Evolutionary conservation across 2,888 invertebrate genomes (phyloP), one percentile per base, ranked within the genome.

Genomic region (Eucriotettix oculatus): DNA sequence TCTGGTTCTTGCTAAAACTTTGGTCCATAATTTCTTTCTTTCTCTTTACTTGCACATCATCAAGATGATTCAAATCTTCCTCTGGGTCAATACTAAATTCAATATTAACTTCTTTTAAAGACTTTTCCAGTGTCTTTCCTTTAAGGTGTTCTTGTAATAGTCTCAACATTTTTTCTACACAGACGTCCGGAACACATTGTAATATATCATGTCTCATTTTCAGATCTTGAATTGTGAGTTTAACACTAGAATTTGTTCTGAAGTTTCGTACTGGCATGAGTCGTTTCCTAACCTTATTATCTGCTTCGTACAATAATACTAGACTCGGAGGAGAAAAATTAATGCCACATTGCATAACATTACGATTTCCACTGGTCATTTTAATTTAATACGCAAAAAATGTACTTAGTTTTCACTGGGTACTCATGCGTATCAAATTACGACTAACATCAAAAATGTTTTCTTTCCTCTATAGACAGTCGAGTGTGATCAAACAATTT

Each of bases 21-120:
- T 71, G 66, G 40, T 75, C 73, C 77, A 78, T 78, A 0, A 74
- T 66, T n/a, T 72, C 69, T 66, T 78, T 78, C 62, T 76, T 76
- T 12, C 71, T 66, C 40, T 68, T 68, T 43, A 77, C 66, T 54
- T 70, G 71, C 40, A 71, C 72, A 42, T 72, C 72, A 59, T 72
- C 71, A 5, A 76, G 67, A 66, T 73, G 72, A 65, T 77, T 77
- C 43, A 78, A 65, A 64, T 78, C 76, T 66, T 77, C 75, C 9
- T 77, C 71, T 0, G 75, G 72, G 66, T 75, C 72, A 16, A 77
- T 66, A 11, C 64, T 66, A 64, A 72, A 74, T 63, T 74, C 70
- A 42, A 68, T 68, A 29, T 66, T 64, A 1, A 72, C 67, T 40
- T 63, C 64, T 12, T 65, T 57, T n/a, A 76, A 63, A 54, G 75